Evolutionary conservation across 1,140 invertebrate genomes (phyloP), one percentile per base, ranked within the genome.

Genomic region (Conopomorpha cramerella): DNA sequence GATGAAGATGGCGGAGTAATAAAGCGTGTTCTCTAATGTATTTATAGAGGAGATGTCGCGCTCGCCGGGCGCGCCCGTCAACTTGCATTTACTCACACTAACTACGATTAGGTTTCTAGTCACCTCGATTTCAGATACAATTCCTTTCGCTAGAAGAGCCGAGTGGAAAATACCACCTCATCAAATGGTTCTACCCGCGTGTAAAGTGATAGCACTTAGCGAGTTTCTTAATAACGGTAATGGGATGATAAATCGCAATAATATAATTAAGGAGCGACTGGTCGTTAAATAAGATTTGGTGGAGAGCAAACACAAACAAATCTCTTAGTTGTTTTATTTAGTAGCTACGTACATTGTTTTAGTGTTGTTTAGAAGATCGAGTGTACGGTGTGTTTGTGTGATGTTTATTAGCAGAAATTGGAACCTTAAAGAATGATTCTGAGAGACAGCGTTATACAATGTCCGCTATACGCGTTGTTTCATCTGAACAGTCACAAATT

Each of bases 1-100:
- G 55, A 71, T 65, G 54, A 62, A 62, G 63, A 68, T 62, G 57
- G 68, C 54, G 51, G 50, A 71, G 66, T 68, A 71, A 67, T 71
- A 67, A 74, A 67, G 57, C 60, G 64, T 68, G 62, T 71, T 67
- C 62, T 39, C 43, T 71, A 71, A 71, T 65, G 61, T 67, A 62
- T 67, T 73, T 73, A 71, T 67, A 55, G 53, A 52, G 56, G 62
- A 60, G 59, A 45, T 64, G 44, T 51, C 51, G 43, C 45, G 50
- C 56, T 45, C 43, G 51, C 46, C 40, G 37, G 42, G 42, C 39
- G 53, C 53, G 42, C 42, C 46, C 58, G 61, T 61, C 53, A 50
- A 49, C 52, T 66, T 51, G 50, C 50, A 57, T 62, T 62, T 65
- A 53, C 45, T 55, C 47, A 46, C 51, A 34, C 32, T 56, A 49